Evolutionary conservation across 2,797 vertebrate genomes (phyloP).

Genomic region (Ctenopoma kingsleyae): DNA sequence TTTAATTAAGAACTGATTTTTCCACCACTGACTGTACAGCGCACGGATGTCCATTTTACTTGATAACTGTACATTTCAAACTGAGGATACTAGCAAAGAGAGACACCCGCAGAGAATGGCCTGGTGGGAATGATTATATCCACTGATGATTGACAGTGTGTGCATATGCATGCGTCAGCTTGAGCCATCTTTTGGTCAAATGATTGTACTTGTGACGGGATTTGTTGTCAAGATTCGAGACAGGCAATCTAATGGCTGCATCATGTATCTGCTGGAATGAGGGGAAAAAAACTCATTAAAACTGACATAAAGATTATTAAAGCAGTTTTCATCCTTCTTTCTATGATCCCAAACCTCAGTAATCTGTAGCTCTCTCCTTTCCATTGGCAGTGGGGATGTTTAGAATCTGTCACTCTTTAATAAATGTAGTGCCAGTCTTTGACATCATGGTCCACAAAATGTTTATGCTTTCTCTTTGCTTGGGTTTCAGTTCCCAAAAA

Average conservation of each 20-base stretch:
- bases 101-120: constrained; percentile 30
- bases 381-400: constrained; percentile 22
- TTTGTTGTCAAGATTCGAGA: constrained; percentile 46
- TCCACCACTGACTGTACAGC: constrained; percentile 47
- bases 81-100: constrained; percentile 4
- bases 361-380: constrained; percentile 51
- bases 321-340: constrained; percentile 44
- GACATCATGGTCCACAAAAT: too few species aligned
- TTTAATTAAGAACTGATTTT: constrained; percentile 77
- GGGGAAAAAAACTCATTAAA: constrained; percentile 64
- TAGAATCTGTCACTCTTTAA: not conserved
- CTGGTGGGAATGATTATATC: constrained; percentile 35
- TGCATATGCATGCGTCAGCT: constrained; percentile 20
- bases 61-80: constrained; percentile 36
- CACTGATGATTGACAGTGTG: constrained; percentile 38
- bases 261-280: constrained; percentile 52
- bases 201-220: constrained; percentile 28
- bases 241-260: constrained; percentile 37
- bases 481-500: too few species aligned
- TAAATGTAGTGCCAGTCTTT: not conserved
- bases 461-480: too few species aligned
- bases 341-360: constrained; percentile 40
- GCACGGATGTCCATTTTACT: constrained; percentile 36
- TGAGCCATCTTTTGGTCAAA: constrained; percentile 41
- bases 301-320: constrained; percentile 66